These are phyloP conservation scores for Hippolais icterina DNA, from an alignment of 2,113 vertebrate species.

Conservation along the genomic window DNA sequence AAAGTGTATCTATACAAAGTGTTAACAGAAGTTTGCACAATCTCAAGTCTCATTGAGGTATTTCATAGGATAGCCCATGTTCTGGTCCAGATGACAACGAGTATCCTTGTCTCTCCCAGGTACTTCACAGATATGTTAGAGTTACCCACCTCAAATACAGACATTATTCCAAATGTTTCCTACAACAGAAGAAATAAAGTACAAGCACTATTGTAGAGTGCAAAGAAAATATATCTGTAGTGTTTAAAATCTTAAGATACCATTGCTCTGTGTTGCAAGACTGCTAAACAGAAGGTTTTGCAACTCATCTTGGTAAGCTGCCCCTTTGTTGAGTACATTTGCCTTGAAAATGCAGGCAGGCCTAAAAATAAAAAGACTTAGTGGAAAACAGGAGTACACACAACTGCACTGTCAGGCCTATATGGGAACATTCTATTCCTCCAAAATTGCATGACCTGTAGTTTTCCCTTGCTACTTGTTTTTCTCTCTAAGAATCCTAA, in stretches of 20 bases:
- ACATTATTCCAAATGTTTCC: neutral
- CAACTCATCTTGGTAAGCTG: constrained; percentile 12
- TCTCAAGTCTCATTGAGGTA: neutral
- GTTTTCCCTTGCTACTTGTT: neutral
- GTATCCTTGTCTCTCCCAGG: neutral
- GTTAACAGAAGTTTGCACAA: neutral
- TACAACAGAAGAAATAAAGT: neutral
- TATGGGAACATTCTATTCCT: neutral
- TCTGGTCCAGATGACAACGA: neutral
- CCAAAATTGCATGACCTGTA: neutral
- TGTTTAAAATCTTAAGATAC: neutral
- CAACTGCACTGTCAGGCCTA: neutral
- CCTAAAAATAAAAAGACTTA: constrained; percentile 61
- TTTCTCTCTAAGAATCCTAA: neutral
- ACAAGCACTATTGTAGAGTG: neutral
- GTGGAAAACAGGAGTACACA: neutral
- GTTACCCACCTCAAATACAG: neutral
- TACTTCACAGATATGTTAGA: neutral
- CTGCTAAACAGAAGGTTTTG: constrained; percentile 38
- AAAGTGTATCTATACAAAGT: neutral
- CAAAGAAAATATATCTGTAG: neutral
- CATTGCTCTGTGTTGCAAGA: neutral
- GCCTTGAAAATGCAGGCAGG: constrained; percentile 21
- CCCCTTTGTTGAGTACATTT: constrained; percentile 21
- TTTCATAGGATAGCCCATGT: neutral